These are phyloP conservation scores for Notarius lentiginosus DNA, from an alignment of 2,113 vertebrate species.

Conservation along the genomic window DNA sequence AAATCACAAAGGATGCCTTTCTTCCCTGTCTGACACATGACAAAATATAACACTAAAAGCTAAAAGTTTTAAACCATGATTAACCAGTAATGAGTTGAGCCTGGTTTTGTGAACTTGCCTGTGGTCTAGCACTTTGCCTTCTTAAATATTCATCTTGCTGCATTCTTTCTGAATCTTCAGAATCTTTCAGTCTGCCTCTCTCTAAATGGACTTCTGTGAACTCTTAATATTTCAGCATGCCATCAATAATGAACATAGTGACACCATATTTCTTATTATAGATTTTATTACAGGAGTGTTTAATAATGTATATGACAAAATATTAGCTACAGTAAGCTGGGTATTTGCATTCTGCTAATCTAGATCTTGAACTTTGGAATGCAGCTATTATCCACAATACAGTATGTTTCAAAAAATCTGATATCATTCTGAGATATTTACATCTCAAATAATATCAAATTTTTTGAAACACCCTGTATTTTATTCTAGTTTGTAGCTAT, in stretches of 20 bases:
- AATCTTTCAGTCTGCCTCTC: neutral
- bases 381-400: neutral
- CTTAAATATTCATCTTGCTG: conserved; percentile 35
- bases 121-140: conserved; percentile 1
- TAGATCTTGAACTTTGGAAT: neutral
- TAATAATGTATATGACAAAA: conserved; percentile 47
- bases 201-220: conserved; percentile 4
- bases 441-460: no score
- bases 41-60: conserved; percentile 1
- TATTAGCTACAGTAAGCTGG: conserved; percentile 34
- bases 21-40: neutral
- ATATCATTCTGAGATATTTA: no score
- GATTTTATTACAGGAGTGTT: conserved; percentile 38
- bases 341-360: conserved; percentile 23
- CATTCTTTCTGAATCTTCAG: neutral
- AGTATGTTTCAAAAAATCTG: no score
- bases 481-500: neutral
- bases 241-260: conserved; percentile 49
- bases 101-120: neutral
- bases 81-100: conserved; percentile 50
- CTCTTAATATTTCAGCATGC: conserved; percentile 47
- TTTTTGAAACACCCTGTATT: neutral
- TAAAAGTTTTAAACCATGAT: conserved; percentile 6
- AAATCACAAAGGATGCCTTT: neutral
- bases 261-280: conserved; percentile 39